A percentile compares a stretch with the other conserved stretches of the same genome.
Evolutionary conservation across 2,888 invertebrate species (phyloP).

Genomic region (Drosophila meridionalis): DNA sequence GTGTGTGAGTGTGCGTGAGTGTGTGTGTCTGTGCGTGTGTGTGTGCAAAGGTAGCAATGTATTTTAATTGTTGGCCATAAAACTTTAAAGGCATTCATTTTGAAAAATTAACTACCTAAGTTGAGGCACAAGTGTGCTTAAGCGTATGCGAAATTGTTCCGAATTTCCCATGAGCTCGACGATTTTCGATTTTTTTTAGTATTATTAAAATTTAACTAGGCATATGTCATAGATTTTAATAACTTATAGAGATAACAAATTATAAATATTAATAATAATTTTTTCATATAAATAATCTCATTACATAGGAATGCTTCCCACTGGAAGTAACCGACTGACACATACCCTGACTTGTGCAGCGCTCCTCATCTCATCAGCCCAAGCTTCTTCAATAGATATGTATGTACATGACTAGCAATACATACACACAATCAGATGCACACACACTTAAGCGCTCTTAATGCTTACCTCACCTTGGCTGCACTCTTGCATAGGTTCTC

Average conservation of each 20-base stretch:
- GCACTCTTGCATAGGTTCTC: too few species aligned
- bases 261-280: too few species aligned
- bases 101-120: conserved; percentile 48
- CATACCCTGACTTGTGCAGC: neutral
- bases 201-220: neutral
- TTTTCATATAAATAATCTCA: too few species aligned
- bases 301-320: too few species aligned
- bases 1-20: conserved; percentile 6
- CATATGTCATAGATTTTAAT: neutral
- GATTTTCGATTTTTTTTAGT: neutral
- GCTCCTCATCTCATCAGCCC: too few species aligned
- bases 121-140: conserved; percentile 43
- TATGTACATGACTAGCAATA: too few species aligned
- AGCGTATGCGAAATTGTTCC: conserved; percentile 16
- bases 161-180: neutral
- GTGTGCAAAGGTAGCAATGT: conserved; percentile 22
- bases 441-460: too few species aligned
- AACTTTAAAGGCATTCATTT: conserved; percentile 54
- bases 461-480: too few species aligned
- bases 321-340: neutral
- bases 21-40: conserved; percentile 6
- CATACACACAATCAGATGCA: too few species aligned
- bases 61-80: conserved; percentile 49
- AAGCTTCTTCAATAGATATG: too few species aligned
- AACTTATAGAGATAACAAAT: neutral